Evolutionary conservation across 1,140 invertebrate genomes (phyloP), one percentile per base, ranked within the genome.

Genomic region (Zaprionus taronus): DNA sequence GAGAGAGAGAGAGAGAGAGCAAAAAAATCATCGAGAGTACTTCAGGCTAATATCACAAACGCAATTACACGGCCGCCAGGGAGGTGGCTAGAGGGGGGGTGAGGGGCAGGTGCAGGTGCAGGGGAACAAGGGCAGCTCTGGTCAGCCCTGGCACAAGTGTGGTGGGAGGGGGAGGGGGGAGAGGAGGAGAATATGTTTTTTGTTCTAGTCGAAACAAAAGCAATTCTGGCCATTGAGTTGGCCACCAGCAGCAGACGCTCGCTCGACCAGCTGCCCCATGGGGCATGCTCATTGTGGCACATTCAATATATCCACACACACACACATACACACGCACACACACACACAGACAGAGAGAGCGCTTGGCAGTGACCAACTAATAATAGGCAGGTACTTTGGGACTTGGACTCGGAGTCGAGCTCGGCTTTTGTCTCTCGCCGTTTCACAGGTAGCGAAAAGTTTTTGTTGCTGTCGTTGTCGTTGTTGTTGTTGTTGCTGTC

Each of bases 1-100:
- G 36, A 28, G 24, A 60, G 38, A 55, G 53, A 20, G 20, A 61
- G 12, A 36, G 38, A 69, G 62, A 20, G 20, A 20, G 20, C 1
- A 71, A 58, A 62, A 72, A 65, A 70, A 81, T 61, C 68, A 72
- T 53, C 71, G 83, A 89, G 85, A 75, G 79, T 70, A 81, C 84
- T 89, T 90, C 85, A 84, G 85, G 85, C 85, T 89, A 89, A 89
- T 89, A 89, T 90, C 85, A 90, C 85, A 89, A 89, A 90, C 79
- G 85, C 85, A 89, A 89, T 89, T 89, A 89, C 81, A 87, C 72
- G 84, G 83, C 64, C 31, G 34, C 58, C 36, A 53, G 66, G 57
- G 61, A 41, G n/a, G 41, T 4, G 17, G 17, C n/a, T 24, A 4
- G 36, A 24, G 17, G 4, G 28, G 12, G 3, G 6, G n/a, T n/a